These are phyloP conservation scores for Sebastes reedi DNA, from an alignment of 2,797 vertebrate species.

Conservation along the genomic window DNA sequence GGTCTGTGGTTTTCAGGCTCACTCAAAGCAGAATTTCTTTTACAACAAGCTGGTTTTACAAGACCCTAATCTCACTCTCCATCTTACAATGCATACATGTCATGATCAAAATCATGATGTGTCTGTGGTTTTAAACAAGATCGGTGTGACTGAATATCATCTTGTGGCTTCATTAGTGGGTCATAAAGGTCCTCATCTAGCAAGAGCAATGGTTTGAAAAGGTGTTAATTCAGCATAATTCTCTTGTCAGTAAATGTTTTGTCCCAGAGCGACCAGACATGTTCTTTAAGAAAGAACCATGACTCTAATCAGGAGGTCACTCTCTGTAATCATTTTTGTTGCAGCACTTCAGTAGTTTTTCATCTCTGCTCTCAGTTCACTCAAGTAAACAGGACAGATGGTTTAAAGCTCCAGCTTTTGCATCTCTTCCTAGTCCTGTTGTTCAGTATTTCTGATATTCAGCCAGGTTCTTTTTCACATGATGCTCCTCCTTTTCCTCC, in stretches of 20 bases:
- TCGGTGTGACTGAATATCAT: neutral
- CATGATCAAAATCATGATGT: neutral
- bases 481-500: neutral
- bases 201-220: neutral
- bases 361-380: neutral
- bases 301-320: neutral
- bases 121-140: constrained; percentile 4
- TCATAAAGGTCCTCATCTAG: neutral
- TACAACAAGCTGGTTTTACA: constrained; percentile 19
- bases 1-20: constrained; percentile 58
- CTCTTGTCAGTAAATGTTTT: neutral
- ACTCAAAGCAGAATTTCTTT: constrained; percentile 42
- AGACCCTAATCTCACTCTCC: constrained; percentile 6
- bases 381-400: neutral
- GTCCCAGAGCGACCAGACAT: neutral
- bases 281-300: neutral
- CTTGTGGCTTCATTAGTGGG: neutral
- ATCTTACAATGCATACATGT: neutral
- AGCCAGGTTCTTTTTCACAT: neutral
- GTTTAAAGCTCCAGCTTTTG: neutral
- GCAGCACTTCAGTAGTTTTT: neutral
- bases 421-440: neutral
- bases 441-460: neutral
- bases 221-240: neutral
- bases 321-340: neutral